Percentiles rank a stretch among this genome's conserved stretches.
Evolutionary conservation across 2,888 invertebrate species (phyloP).

Genomic region (Cheilosia vulpina): DNA sequence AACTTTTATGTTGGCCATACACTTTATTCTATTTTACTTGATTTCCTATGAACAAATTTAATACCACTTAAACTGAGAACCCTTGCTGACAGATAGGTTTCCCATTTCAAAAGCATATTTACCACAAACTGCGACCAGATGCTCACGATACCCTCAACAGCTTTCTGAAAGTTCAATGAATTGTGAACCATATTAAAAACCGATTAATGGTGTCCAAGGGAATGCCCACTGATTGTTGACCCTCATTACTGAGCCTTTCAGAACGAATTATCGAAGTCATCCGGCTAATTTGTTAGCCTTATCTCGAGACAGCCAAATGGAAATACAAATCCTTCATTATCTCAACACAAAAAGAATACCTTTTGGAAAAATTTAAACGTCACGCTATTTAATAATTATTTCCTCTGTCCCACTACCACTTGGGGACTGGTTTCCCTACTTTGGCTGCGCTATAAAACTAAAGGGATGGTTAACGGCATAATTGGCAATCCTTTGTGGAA

Average conservation of each 20-base stretch:
- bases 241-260: conserved; percentile 34
- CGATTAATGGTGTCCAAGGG: conserved; percentile 16
- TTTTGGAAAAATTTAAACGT: not conserved
- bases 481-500: conserved; percentile 4
- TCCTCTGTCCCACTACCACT: not conserved
- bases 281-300: not conserved
- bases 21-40: no score
- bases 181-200: conserved; percentile 33
- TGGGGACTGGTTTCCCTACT: not conserved
- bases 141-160: not conserved
- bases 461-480: conserved; percentile 32
- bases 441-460: not conserved
- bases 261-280: conserved; percentile 4
- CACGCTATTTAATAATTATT: conserved; percentile 38
- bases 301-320: no score
- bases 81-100: not conserved
- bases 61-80: not conserved
- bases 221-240: conserved; percentile 23
- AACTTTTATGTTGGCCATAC: no score
- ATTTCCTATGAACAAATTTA: no score
- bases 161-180: not conserved
- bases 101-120: not conserved
- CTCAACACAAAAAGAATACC: not conserved
- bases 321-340: no score
- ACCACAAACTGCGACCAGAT: conserved; percentile 10